Evolutionary conservation across 2,797 vertebrate species (phyloP), one percentile per base, ranked within the genome.

Genomic region (Tamandua tetradactyla): DNA sequence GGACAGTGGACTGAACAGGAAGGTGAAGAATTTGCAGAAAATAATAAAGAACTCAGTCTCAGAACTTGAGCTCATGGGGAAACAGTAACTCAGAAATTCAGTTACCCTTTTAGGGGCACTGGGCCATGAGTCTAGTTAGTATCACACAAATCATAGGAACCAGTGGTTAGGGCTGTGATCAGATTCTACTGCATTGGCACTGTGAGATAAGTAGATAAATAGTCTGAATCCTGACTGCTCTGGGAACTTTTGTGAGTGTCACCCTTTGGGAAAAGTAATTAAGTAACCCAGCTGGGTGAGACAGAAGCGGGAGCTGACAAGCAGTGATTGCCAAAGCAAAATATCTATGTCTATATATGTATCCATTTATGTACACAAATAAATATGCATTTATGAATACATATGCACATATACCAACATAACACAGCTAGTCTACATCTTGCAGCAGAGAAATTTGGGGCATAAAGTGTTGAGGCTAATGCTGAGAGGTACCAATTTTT

Each of bases 321-420:
- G 79, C 80, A 95, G 32, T 91, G 78, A 87, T 94, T 96, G 96
- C 86, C 64, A 85, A 96, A 93, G 64, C 83, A 59, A 95, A 80
- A 81, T 74, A 88, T 68, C 91, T 83, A 61, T 92, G 68, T 94
- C 87, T 94, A 64, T 87, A 74, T 96, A 92, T 85, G 71, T 93
- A 91, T 89, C 40, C 57, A 87, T 66, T 96, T 95, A 93, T 68
- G 90, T 89, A 89, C 80, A 78, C 83, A 97, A 87, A 96, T 95
- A 93, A 86, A 94, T 94, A 78, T 86, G 61, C 81, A 96, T 94
- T 93, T 95, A 64, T 95, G 75, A 42, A 89, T 95, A 94, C 86
- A 17, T 76, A 84, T 82, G 40, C 35, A 87, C 55, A 64, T 90
- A 71, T 32, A 81, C 57, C 84, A 94, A 74, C 59, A 87, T 64